Percentiles rank a stretch among this genome's conserved stretches.
Conservation (phyloP, 2,888 invertebrate genomes). For the Nymphalis polychloros region DNA sequence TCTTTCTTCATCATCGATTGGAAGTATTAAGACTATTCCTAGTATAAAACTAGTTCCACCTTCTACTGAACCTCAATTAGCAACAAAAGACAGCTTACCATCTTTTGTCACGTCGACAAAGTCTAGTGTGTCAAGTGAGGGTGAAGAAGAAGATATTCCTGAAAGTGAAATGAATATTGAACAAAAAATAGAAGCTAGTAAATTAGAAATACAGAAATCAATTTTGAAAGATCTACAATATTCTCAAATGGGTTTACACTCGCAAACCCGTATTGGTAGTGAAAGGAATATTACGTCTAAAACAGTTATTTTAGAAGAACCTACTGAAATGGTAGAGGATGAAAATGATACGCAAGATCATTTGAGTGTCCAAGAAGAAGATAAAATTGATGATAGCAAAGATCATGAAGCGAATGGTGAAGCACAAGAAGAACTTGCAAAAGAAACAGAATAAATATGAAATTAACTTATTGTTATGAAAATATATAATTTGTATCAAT, state of each 20-base stretch:
- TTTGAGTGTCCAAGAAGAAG: slow-evolving; percentile 29
- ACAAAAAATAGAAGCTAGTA: slow-evolving; percentile 59
- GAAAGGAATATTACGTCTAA: slow-evolving; percentile 43
- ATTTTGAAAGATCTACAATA: slow-evolving; percentile 67
- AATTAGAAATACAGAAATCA: slow-evolving; percentile 66
- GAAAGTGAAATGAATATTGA: slow-evolving; percentile 52
- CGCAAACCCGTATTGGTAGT: slow-evolving; percentile 46
- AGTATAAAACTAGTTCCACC: slow-evolving; percentile 59
- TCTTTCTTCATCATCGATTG: slow-evolving; percentile 51
- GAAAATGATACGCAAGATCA: slow-evolving; percentile 49
- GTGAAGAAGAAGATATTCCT: slow-evolving; percentile 47
- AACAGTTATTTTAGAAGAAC: slow-evolving; percentile 44
- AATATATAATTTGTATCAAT: not conserved
- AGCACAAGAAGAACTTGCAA: slow-evolving; percentile 30
- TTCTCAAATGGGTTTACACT: slow-evolving; percentile 53
- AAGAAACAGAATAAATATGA: slow-evolving; percentile 23
- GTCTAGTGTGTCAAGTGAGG: slow-evolving; percentile 48
- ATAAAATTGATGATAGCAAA: slow-evolving; percentile 24
- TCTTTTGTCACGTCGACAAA: slow-evolving; percentile 66
- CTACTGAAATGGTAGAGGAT: slow-evolving; percentile 47
- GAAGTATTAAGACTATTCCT: slow-evolving; percentile 66
- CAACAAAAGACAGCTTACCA: slow-evolving; percentile 59
- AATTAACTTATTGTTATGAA: not conserved
- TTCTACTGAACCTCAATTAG: slow-evolving; percentile 45
- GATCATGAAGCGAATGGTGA: slow-evolving; percentile 26